Conservation (phyloP, 2,113 vertebrate genomes). For the Dolichotis patagonum region DNA sequence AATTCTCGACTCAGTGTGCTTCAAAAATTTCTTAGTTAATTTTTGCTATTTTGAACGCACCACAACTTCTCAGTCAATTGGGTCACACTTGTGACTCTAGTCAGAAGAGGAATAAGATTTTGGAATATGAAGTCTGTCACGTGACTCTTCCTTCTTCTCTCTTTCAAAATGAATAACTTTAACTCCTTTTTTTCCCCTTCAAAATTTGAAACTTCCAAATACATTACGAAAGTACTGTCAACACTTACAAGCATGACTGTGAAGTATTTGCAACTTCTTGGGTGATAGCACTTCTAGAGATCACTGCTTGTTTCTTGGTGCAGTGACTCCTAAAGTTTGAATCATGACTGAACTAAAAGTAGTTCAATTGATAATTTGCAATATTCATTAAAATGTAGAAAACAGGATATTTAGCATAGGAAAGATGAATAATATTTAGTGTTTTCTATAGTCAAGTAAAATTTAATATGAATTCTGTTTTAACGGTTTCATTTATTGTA, state of each 20-base stretch:
- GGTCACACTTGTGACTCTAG: neutral
- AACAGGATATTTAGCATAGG: neutral
- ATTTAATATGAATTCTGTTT: neutral
- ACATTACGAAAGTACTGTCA: neutral
- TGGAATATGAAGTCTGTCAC: neutral
- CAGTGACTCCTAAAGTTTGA: neutral
- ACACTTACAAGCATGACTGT: neutral
- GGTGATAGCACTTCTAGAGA: neutral
- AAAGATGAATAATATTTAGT: neutral
- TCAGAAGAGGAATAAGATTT: neutral
- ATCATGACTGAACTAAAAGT: neutral
- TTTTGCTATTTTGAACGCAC: neutral
- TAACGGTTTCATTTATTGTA: neutral
- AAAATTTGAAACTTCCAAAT: neutral
- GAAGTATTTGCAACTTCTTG: neutral
- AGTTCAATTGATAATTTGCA: neutral
- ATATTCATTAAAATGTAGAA: slow-evolving; percentile 16
- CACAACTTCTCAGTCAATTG: neutral
- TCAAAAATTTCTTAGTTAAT: neutral
- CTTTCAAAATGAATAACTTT: neutral
- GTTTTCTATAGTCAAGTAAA: neutral
- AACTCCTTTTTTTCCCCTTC: neutral
- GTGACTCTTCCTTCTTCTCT: neutral
- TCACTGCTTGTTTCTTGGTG: neutral
- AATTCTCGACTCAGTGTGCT: neutral